A percentile compares a stretch with the other conserved stretches of the same genome.
These are phyloP conservation scores for Cyphomyrus plagiostoma DNA, from an alignment of 2,113 vertebrate genomes.

Conservation along the genomic window DNA sequence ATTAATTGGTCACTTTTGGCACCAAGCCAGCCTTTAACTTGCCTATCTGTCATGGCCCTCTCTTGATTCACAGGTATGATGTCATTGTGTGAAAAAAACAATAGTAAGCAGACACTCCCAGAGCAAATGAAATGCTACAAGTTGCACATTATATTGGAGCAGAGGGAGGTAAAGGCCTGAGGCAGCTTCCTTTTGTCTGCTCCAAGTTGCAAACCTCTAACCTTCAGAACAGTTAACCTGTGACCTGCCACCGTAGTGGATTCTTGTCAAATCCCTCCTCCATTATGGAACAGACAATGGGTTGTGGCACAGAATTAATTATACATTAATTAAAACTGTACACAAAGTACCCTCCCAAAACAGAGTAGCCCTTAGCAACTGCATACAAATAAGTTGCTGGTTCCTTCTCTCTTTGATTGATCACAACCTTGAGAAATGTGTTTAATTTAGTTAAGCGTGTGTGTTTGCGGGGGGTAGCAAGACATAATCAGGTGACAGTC, in stretches of 20 bases:
- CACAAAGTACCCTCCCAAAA: neutral
- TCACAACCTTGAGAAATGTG: neutral
- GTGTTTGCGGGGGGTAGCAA: neutral
- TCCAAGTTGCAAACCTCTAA: neutral
- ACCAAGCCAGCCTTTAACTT: neutral
- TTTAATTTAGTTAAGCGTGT: neutral
- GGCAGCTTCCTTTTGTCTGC: neutral
- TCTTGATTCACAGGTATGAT: neutral
- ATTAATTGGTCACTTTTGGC: neutral
- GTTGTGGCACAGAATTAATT: conserved; percentile 11
- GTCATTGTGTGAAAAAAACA: neutral
- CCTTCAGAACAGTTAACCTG: neutral
- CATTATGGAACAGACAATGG: neutral
- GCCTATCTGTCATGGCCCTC: neutral
- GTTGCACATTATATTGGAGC: neutral
- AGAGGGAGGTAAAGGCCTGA: neutral
- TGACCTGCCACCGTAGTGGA: neutral
- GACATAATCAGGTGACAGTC: neutral
- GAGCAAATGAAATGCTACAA: neutral
- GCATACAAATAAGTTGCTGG: neutral
- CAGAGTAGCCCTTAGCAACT: conserved; percentile 14
- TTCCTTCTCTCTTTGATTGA: neutral
- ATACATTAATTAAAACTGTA: conserved; percentile 14
- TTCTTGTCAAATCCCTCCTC: neutral
- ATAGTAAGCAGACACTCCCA: neutral